These are phyloP conservation scores for Drosophila mimetica DNA, from an alignment of 2,888 invertebrate genomes.

Conservation along the genomic window DNA sequence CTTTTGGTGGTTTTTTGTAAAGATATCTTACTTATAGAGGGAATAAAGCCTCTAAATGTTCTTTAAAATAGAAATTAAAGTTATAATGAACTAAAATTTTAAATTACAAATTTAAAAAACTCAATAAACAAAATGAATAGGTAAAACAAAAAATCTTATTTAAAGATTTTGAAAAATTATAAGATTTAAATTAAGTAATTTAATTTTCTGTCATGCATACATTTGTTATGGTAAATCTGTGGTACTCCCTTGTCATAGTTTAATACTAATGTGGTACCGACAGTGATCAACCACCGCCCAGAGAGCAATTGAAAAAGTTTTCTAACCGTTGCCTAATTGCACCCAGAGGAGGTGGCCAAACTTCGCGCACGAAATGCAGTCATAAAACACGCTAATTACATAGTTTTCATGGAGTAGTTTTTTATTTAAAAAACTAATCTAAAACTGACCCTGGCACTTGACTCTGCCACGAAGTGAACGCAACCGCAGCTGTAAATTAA, in stretches of 20 bases:
- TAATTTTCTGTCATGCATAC: neutral
- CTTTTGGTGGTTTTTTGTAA: neutral
- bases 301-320: constrained; percentile 66
- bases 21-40: too few species aligned
- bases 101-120: neutral
- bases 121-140: too few species aligned
- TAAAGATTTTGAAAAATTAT: too few species aligned
- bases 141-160: too few species aligned
- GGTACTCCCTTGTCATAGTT: neutral
- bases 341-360: constrained; percentile 67
- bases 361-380: constrained; percentile 47
- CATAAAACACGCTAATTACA: constrained; percentile 73
- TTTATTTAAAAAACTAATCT: constrained; percentile 71
- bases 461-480: constrained; percentile 50
- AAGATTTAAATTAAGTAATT: too few species aligned
- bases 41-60: too few species aligned
- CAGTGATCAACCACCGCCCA: constrained; percentile 29
- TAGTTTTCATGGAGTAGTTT: constrained; percentile 39
- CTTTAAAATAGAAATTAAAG: too few species aligned
- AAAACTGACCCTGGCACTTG: constrained; percentile 70
- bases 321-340: constrained; percentile 65
- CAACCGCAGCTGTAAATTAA: constrained; percentile 75
- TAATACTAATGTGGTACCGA: constrained; percentile 17
- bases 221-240: neutral
- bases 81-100: too few species aligned